Evolutionary conservation across 2,113 vertebrate species (phyloP).

Genomic region (Vombatus ursinus): DNA sequence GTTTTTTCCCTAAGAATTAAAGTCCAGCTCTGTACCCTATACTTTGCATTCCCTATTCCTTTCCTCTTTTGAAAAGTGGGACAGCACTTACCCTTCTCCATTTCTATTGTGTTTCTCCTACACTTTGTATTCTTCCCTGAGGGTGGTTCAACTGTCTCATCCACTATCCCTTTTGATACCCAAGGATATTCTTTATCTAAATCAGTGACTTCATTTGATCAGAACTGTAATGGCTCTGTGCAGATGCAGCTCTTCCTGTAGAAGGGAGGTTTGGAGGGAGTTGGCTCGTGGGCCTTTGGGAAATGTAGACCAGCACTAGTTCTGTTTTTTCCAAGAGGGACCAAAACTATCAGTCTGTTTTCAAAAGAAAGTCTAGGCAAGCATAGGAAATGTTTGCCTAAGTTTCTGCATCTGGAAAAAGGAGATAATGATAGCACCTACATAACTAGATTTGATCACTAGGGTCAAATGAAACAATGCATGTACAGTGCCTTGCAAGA

Average conservation of each 20-base stretch:
- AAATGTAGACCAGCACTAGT: neutral
- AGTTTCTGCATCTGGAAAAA: neutral
- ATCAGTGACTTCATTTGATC: neutral
- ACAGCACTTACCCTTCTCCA: too few species aligned
- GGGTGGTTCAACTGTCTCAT: neutral
- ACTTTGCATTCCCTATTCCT: too few species aligned
- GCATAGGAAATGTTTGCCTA: neutral
- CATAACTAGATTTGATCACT: too few species aligned
- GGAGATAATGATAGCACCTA: too few species aligned
- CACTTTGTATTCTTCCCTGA: neutral
- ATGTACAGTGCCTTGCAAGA: neutral
- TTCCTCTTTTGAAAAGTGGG: too few species aligned
- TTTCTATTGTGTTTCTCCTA: neutral
- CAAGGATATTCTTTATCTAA: neutral
- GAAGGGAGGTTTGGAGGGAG: neutral
- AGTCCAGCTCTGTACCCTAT: neutral
- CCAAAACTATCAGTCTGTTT: neutral
- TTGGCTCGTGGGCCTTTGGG: neutral
- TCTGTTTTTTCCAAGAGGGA: neutral
- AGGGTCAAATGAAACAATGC: neutral
- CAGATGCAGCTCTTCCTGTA: neutral
- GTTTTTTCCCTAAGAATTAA: neutral
- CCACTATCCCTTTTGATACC: neutral
- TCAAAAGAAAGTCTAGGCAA: neutral
- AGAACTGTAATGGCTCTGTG: neutral